phyloP scores from a whole-genome alignment of 2,888 invertebrate species.

The Thysanoteuthis rhombus region DNA sequence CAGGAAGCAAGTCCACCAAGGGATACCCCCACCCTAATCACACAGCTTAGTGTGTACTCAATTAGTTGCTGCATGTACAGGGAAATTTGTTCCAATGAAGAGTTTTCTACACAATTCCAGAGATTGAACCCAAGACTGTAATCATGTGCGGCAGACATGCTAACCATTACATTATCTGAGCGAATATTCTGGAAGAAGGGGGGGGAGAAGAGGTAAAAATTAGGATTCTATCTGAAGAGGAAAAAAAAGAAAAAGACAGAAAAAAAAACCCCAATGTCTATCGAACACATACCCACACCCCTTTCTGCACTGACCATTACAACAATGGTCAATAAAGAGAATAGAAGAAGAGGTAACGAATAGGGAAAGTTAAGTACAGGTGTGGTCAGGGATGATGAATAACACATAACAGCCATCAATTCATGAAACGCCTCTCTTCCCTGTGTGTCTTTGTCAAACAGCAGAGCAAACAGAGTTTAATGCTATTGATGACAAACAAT shows the following conservation, averaged over 20 bases:
- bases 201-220: too few species aligned
- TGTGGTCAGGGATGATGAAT: background rate
- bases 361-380: background rate
- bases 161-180: too few species aligned
- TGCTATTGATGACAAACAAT: background rate
- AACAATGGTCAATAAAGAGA: background rate
- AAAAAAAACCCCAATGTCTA: too few species aligned
- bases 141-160: too few species aligned
- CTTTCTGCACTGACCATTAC: background rate
- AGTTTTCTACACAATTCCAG: too few species aligned
- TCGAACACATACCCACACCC: background rate
- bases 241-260: background rate
- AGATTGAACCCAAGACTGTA: too few species aligned
- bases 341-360: background rate
- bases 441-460: background rate
- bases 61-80: too few species aligned
- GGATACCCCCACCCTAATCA: too few species aligned
- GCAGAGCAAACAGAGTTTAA: background rate
- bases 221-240: background rate
- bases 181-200: too few species aligned
- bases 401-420: background rate
- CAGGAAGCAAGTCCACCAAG: too few species aligned
- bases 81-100: too few species aligned
- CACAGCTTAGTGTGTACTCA: too few species aligned
- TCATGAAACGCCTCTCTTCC: background rate